phyloP scores from a whole-genome alignment of 2,113 vertebrate genomes.

The Semicossyphus pulcher region DNA sequence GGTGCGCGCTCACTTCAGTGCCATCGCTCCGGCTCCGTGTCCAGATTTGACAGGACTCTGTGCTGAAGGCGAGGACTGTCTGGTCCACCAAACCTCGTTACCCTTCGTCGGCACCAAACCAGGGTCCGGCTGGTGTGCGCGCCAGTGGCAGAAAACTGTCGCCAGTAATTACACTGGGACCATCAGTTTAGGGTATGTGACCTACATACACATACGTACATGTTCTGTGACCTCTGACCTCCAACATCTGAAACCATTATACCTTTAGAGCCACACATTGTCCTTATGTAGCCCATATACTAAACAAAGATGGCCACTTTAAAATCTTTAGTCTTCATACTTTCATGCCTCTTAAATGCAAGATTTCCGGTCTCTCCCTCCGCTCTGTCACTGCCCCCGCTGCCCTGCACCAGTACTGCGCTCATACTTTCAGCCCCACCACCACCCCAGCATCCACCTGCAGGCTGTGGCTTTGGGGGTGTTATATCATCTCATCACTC shows the following conservation, averaged over 20 bases:
- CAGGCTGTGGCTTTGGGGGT: too few species aligned
- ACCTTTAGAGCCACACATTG: not conserved
- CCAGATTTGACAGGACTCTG: slow-evolving; percentile 54
- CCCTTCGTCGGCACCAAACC: slow-evolving; percentile 69
- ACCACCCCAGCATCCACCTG: too few species aligned
- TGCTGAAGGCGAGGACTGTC: slow-evolving; percentile 54
- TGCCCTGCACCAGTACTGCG: too few species aligned
- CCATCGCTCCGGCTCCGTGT: slow-evolving; percentile 60
- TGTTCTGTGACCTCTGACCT: not conserved
- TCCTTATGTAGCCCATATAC: too few species aligned
- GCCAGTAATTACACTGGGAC: slow-evolving; percentile 51
- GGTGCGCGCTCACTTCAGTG: slow-evolving; percentile 76
- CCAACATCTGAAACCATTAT: not conserved
- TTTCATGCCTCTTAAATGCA: too few species aligned
- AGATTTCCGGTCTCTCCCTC: too few species aligned
- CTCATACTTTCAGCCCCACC: too few species aligned
- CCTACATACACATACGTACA: not conserved
- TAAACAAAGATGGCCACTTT: too few species aligned
- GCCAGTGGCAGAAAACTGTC: slow-evolving; percentile 76
- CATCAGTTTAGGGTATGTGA: slow-evolving; percentile 68
- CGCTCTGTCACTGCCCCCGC: too few species aligned
- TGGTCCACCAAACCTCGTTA: slow-evolving; percentile 14
- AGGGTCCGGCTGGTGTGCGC: slow-evolving; percentile 74
- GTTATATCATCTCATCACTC: too few species aligned
- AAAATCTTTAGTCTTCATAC: too few species aligned